These are phyloP conservation scores for Geotrupes spiniger DNA, from an alignment of 2,888 invertebrate species.

Conservation along the genomic window DNA sequence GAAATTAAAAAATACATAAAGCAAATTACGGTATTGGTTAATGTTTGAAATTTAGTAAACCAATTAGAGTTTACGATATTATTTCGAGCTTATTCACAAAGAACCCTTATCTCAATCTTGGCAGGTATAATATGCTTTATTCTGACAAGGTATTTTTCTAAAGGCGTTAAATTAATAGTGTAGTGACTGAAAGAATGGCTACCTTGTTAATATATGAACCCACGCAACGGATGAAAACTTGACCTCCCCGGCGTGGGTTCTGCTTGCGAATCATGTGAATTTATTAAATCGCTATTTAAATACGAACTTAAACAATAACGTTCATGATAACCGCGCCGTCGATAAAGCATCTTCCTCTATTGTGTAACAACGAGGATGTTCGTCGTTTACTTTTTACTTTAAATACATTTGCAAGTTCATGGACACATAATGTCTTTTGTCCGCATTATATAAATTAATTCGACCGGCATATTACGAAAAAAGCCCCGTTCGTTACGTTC, in stretches of 20 bases:
- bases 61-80: constrained; percentile 6
- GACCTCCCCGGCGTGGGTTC: constrained; percentile 33
- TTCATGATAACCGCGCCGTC: constrained; percentile 18
- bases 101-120: constrained; percentile 5
- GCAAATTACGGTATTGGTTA: no score
- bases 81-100: constrained; percentile 5
- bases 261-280: constrained; percentile 27
- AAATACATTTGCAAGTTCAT: constrained; percentile 19
- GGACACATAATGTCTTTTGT: constrained; percentile 16
- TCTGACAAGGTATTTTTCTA: constrained; percentile 38
- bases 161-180: constrained; percentile 45
- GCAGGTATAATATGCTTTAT: constrained; percentile 29
- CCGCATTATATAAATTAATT: constrained; percentile 15
- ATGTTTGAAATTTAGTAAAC: neutral
- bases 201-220: constrained; percentile 43
- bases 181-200: constrained; percentile 44
- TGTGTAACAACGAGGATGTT: constrained; percentile 18
- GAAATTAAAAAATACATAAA: no score
- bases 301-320: constrained; percentile 29
- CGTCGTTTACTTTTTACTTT: constrained; percentile 13
- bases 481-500: no score
- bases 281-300: constrained; percentile 33
- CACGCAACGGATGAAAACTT: constrained; percentile 39
- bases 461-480: constrained; percentile 1
- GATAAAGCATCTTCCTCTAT: constrained; percentile 24